phyloP scores from a whole-genome alignment of 1,140 invertebrate genomes.

The Tetramorium simillimum region DNA sequence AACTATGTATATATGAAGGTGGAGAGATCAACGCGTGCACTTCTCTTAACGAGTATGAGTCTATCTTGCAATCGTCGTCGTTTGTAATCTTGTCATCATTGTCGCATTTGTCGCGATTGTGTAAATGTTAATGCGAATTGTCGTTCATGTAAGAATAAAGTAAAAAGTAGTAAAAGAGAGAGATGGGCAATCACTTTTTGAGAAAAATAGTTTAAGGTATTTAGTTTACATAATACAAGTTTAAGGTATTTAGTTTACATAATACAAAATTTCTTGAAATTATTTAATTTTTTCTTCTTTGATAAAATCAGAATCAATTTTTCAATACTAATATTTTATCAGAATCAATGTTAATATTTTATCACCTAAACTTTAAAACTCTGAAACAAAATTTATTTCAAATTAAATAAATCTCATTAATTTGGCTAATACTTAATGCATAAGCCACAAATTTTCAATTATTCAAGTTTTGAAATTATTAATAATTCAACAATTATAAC shows the following conservation, averaged over 20 bases:
- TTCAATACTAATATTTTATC: background rate
- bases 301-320: background rate
- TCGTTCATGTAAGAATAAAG: conserved; percentile 1
- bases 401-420: background rate
- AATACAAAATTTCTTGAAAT: background rate
- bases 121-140: conserved; percentile 5
- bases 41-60: conserved; percentile 31
- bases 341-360: background rate
- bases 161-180: background rate
- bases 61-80: background rate
- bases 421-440: background rate
- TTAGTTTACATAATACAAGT: background rate
- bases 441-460: background rate
- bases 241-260: background rate
- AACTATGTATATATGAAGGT: background rate
- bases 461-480: background rate
- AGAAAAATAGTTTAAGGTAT: background rate
- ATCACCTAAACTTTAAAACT: background rate
- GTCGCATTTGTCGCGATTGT: background rate
- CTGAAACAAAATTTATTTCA: background rate
- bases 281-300: background rate
- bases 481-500: background rate
- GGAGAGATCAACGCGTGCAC: background rate
- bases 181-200: background rate
- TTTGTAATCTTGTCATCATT: background rate